These are phyloP conservation scores for Triops cancriformis DNA, from an alignment of 1,140 invertebrate species.

Conservation along the genomic window DNA sequence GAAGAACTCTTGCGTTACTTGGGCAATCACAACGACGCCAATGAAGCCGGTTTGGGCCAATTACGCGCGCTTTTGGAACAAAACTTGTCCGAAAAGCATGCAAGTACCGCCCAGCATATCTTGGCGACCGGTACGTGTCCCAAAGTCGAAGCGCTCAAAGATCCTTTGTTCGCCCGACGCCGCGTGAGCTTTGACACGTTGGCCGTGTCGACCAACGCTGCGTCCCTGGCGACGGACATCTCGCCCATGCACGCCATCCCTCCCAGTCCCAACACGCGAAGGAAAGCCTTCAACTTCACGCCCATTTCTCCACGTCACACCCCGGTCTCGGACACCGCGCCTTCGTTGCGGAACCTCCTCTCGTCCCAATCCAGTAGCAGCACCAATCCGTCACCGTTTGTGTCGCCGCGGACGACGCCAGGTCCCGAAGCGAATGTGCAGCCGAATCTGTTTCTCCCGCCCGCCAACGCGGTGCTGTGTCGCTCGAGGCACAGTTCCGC, in stretches of 20 bases:
- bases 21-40: conserved; percentile 46
- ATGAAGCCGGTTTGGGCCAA: conserved; percentile 51
- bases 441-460: conserved; percentile 26
- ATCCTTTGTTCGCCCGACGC: conserved; percentile 38
- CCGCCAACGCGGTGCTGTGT: neutral
- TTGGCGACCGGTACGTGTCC: conserved; percentile 23
- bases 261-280: conserved; percentile 52
- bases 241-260: conserved; percentile 37
- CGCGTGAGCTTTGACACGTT: conserved; percentile 54
- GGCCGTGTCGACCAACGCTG: conserved; percentile 22
- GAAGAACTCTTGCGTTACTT: conserved; percentile 70
- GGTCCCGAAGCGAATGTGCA: conserved; percentile 40
- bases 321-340: conserved; percentile 28
- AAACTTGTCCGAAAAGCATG: conserved; percentile 42
- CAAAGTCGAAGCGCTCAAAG: conserved; percentile 29
- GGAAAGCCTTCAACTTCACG: conserved; percentile 71
- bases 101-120: conserved; percentile 6
- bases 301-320: conserved; percentile 62
- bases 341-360: conserved; percentile 9
- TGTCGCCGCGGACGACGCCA: conserved; percentile 69
- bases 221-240: neutral
- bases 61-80: conserved; percentile 59
- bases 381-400: conserved; percentile 65
- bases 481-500: conserved; percentile 42
- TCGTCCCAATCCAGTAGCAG: conserved; percentile 31